Evolutionary conservation across 2,113 vertebrate genomes (phyloP).

Genomic region (Zingel zingel): DNA sequence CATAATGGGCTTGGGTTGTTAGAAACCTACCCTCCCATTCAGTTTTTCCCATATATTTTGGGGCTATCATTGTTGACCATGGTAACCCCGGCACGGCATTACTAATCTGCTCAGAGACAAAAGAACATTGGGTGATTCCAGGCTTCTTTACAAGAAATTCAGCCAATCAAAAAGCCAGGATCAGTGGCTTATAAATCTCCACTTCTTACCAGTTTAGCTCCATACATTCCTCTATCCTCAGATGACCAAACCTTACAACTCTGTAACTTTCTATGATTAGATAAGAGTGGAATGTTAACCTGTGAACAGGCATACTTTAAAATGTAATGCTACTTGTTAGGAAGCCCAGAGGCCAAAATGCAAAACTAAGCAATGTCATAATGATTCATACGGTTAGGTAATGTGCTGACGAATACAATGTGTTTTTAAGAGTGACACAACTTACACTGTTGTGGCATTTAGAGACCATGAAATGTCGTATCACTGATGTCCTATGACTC

Average conservation of each 20-base stretch:
- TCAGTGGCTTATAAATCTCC: constrained; percentile 23
- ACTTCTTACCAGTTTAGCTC: constrained; percentile 23
- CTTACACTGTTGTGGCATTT: constrained; percentile 13
- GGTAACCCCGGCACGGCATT: constrained; percentile 34
- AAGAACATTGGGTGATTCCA: constrained; percentile 34
- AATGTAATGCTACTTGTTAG: background rate
- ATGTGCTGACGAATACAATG: constrained; percentile 8
- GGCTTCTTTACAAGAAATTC: constrained; percentile 15
- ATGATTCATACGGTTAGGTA: background rate
- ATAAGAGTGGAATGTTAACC: background rate
- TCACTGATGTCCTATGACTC: constrained; percentile 27
- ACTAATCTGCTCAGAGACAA: constrained; percentile 53
- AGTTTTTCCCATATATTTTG: constrained; percentile 16
- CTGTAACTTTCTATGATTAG: constrained; percentile 21
- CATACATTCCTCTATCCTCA: constrained; percentile 14
- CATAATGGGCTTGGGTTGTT: background rate
- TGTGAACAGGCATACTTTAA: background rate
- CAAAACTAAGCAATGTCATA: background rate
- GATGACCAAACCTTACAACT: background rate
- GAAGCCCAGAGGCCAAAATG: background rate
- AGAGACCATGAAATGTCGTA: constrained; percentile 17
- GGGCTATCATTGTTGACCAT: constrained; percentile 28
- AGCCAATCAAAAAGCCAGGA: constrained; percentile 50
- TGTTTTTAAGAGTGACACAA: constrained; percentile 10
- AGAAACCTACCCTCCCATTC: background rate